Evolutionary conservation across 2,797 vertebrate species (phyloP), one percentile per base, ranked within the genome.

Genomic region (Toxotes lorentzi): DNA sequence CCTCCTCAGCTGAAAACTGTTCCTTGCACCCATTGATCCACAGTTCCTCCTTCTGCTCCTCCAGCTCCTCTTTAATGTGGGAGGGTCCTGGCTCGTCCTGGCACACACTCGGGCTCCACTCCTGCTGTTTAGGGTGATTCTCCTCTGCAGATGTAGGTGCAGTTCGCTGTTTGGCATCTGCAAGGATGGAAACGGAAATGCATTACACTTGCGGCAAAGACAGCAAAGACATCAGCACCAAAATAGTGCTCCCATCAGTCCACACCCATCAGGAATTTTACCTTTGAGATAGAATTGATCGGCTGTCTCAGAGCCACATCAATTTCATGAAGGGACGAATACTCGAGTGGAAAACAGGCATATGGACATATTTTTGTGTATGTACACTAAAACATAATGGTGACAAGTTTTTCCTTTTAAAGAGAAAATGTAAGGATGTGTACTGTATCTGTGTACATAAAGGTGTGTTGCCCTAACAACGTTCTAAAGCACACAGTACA

Each of bases 61-160:
- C 57, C 2, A 40, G 40, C 27, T 74, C 84, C n/a, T 58, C 68
- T 70, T 87, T 85, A n/a, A 76, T 2, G 24, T 72, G 48, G 0
- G 87, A 86, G 7, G 86, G 82, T 50, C 80, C 83, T 0, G 83
- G 54, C 34, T 86, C 75, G 0, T 85, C 79, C 34, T 63, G 70
- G 54, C 38, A n/a, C 65, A 16, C 27, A 1, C 10, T 24, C 0
- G n/a, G 45, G 51, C 53, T 69, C 76, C 78, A 87, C 24, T 72
- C 79, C 65, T 63, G 66, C 43, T 72, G 34, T 83, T 69, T 56
- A 0, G 27, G 23, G 24, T 27, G 12, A 27, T n/a, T 45, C 14
- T 83, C 77, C 48, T 76, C 78, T 0, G 14, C 1, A 0, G 61
- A 14, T 14, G 54, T 12, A 16, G 41, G 34, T 5, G 16, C 1